These are phyloP conservation scores for Caradrina kadenii DNA, from an alignment of 2,888 invertebrate genomes.

Conservation along the genomic window DNA sequence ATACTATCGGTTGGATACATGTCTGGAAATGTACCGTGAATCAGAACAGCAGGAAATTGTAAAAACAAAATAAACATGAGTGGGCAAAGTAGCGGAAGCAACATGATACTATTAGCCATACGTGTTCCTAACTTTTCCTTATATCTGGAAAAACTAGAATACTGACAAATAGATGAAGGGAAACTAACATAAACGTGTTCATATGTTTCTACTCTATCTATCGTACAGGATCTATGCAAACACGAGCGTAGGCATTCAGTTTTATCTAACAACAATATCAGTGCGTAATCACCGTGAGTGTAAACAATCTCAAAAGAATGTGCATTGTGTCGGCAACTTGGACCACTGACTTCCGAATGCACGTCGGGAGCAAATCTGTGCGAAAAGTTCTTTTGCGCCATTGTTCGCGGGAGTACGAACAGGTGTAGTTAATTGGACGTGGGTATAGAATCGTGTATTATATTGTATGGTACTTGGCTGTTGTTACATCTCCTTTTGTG, in stretches of 20 bases:
- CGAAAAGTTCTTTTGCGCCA: slow-evolving; percentile 64
- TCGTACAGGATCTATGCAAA: slow-evolving; percentile 26
- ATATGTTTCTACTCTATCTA: slow-evolving; percentile 21
- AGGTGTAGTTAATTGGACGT: slow-evolving; percentile 62
- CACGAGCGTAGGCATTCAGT: slow-evolving; percentile 18
- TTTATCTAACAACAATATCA: slow-evolving; percentile 61
- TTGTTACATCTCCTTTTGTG: slow-evolving; percentile 60
- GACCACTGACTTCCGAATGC: slow-evolving; percentile 75
- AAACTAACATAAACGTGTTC: slow-evolving; percentile 7
- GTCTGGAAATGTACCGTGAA: slow-evolving; percentile 19
- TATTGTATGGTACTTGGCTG: slow-evolving; percentile 42
- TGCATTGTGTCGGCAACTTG: slow-evolving; percentile 73
- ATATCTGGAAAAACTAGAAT: slow-evolving; percentile 29
- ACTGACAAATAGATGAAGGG: slow-evolving; percentile 19
- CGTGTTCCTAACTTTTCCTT: slow-evolving; percentile 36
- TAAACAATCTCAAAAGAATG: slow-evolving; percentile 74
- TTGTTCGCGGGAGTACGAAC: slow-evolving; percentile 57
- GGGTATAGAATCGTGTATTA: slow-evolving; percentile 53
- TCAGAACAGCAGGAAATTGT: slow-evolving; percentile 29
- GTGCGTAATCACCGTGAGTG: slow-evolving; percentile 52
- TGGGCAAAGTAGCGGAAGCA: slow-evolving; percentile 15
- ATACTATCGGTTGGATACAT: slow-evolving; percentile 1
- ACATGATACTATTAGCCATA: slow-evolving; percentile 19
- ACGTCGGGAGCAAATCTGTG: slow-evolving; percentile 59
- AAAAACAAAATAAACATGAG: slow-evolving; percentile 14